Conservation (phyloP, 2,888 invertebrate genomes). For the Cordilura impudica region DNA sequence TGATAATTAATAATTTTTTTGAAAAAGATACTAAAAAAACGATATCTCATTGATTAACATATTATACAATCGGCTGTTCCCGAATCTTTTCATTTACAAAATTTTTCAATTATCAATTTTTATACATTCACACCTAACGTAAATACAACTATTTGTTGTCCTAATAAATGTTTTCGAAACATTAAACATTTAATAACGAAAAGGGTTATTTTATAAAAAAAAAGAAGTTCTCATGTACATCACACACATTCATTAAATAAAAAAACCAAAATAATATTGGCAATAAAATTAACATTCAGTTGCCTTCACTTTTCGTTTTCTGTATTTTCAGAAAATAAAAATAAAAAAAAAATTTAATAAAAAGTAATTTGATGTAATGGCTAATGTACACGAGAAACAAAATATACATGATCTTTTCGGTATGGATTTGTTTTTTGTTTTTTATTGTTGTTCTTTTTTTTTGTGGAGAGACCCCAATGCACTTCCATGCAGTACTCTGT, state of each 20-base stretch:
- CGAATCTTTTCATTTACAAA: too few relatives aligned
- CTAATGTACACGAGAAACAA: slow-evolving; percentile 42
- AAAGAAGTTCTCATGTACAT: slow-evolving; percentile 48
- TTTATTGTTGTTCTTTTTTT: not conserved
- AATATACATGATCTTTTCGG: slow-evolving; percentile 45
- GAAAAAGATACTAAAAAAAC: too few relatives aligned
- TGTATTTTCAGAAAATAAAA: slow-evolving; percentile 2
- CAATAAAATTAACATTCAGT: slow-evolving; percentile 60
- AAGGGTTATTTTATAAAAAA: not conserved
- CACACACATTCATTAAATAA: slow-evolving; percentile 36
- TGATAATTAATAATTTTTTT: too few relatives aligned
- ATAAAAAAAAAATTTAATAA: slow-evolving; percentile 45
- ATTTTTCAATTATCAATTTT: too few relatives aligned
- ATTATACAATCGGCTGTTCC: too few relatives aligned
- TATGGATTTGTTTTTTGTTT: not conserved
- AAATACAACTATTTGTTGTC: too few relatives aligned
- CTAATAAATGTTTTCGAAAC: not conserved
- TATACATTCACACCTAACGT: too few relatives aligned
- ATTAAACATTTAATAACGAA: not conserved
- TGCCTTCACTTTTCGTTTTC: slow-evolving; percentile 57
- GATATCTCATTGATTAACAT: too few relatives aligned
- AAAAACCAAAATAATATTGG: slow-evolving; percentile 45
- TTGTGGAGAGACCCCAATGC: not conserved
- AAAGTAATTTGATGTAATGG: slow-evolving; percentile 58
- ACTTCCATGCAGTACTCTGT: slow-evolving; percentile 33